Conservation (phyloP, 2,113 vertebrate genomes). For the Hemiprocne comata region DNA sequence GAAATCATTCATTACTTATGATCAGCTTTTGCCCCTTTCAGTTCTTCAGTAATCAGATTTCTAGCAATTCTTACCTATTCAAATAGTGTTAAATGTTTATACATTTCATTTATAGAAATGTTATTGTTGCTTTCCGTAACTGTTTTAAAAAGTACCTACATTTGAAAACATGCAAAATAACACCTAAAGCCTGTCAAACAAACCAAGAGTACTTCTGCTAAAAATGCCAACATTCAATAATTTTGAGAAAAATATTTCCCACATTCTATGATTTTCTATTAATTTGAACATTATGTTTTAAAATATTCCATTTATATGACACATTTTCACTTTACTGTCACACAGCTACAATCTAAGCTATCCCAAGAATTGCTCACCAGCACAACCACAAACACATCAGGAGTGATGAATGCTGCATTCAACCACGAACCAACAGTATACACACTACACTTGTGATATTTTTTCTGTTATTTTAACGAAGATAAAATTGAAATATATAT, state of each 20-base stretch:
- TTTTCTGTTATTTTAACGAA: not conserved
- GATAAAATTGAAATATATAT: not conserved
- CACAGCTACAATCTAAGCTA: not conserved
- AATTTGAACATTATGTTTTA: not conserved
- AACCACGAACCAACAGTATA: conserved; percentile 11
- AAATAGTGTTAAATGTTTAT: not conserved
- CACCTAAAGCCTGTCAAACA: not conserved
- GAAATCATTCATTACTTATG: not conserved
- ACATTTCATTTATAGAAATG: not conserved
- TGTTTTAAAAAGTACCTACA: not conserved
- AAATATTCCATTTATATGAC: not conserved
- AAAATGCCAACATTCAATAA: not conserved
- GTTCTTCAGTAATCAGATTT: not conserved
- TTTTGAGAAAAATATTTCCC: not conserved
- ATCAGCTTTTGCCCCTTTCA: not conserved
- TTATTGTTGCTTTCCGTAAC: not conserved
- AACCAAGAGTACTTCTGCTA: not conserved
- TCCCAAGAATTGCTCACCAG: not conserved
- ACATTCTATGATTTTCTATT: not conserved
- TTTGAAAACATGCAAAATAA: not conserved
- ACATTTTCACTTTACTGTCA: not conserved
- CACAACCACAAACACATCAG: conserved; percentile 4
- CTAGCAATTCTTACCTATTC: not conserved
- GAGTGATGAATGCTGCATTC: conserved; percentile 7
- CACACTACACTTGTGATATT: not conserved